Evolutionary conservation across 2,797 vertebrate species (phyloP).

Genomic region (Podargus strigoides): DNA sequence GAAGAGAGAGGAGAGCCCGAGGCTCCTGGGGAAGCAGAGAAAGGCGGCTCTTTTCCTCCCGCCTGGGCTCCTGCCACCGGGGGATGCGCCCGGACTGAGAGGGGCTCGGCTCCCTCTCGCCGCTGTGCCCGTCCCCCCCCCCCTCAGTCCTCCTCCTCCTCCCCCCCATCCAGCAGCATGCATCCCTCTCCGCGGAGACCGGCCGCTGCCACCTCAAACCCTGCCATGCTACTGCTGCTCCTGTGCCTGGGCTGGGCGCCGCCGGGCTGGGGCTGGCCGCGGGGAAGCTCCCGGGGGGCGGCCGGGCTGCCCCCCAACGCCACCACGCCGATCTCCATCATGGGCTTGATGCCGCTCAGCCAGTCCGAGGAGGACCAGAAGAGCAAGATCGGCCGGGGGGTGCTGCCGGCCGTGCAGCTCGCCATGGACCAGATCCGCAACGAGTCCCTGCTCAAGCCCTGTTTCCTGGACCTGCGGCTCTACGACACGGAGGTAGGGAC

Average conservation of each 20-base stretch:
- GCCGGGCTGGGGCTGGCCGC: constrained; percentile 65
- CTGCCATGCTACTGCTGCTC: constrained; percentile 69
- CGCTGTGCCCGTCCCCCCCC: neutral
- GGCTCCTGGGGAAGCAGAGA: neutral
- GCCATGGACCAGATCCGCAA: constrained; percentile 83
- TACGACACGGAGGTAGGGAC: constrained; percentile 82
- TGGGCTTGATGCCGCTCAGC: constrained; percentile 83
- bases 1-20: neutral
- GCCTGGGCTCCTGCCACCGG: constrained; percentile 19
- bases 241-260: constrained; percentile 68
- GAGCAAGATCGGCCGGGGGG: constrained; percentile 78
- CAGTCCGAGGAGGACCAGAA: constrained; percentile 76
- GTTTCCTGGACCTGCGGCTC: constrained; percentile 78
- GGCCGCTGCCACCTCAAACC: constrained; percentile 59
- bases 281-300: constrained; percentile 70
- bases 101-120: constrained; percentile 23
- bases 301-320: constrained; percentile 70
- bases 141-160: neutral
- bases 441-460: constrained; percentile 78
- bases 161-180: constrained; percentile 52
- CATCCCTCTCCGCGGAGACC: constrained; percentile 47
- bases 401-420: constrained; percentile 79
- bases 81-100: constrained; percentile 26
- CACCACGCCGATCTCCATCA: constrained; percentile 77
- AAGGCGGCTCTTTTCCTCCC: neutral